Conservation (phyloP, 2,113 vertebrate species). For the Delphinapterus leucas region DNA sequence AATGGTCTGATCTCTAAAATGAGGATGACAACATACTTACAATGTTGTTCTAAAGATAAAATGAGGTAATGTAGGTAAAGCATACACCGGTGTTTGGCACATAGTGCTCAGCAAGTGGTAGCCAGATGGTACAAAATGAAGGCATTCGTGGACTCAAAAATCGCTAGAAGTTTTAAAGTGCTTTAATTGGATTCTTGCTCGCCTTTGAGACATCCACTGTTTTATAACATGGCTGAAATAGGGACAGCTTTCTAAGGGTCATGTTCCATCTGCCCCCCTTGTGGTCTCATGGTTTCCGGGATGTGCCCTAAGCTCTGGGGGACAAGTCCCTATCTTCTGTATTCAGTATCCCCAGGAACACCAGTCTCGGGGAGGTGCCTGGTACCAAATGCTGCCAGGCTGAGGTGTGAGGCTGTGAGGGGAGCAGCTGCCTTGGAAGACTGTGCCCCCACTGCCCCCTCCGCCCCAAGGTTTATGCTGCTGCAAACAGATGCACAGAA, state of each 20-base stretch:
- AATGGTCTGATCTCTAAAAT: neutral
- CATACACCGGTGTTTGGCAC: neutral
- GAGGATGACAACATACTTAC: neutral
- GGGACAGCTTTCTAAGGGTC: neutral
- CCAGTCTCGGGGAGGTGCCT: neutral
- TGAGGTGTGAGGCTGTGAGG: neutral
- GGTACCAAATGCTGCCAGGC: neutral
- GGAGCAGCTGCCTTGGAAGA: neutral
- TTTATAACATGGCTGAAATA: neutral
- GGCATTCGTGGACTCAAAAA: neutral
- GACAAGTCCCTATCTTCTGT: neutral
- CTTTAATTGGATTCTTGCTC: neutral
- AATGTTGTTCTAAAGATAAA: neutral
- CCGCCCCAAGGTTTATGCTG: neutral
- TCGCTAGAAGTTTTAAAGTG: neutral
- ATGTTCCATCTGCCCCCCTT: neutral
- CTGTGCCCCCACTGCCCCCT: rapidly evolving
- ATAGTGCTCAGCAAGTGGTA: neutral
- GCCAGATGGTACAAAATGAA: neutral
- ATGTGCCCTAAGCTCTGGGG: neutral
- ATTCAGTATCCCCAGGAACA: neutral
- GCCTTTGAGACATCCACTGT: neutral
- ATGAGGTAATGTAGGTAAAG: neutral
- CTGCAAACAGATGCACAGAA: neutral
- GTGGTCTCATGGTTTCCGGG: neutral